Evolutionary conservation across 2,797 vertebrate genomes (phyloP).

Genomic region (Leptoclinus maculatus): DNA sequence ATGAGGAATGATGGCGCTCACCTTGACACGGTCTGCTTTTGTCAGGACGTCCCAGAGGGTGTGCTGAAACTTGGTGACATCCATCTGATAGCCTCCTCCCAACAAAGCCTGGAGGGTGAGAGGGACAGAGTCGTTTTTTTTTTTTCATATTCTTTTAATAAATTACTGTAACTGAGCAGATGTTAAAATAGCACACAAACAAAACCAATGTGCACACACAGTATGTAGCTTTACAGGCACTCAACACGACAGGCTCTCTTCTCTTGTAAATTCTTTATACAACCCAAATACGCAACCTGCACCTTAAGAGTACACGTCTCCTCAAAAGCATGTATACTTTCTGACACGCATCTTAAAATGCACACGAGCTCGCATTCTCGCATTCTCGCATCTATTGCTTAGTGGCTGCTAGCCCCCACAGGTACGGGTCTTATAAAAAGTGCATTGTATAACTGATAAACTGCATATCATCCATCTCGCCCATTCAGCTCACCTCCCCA

Average conservation of each 20-base stretch:
- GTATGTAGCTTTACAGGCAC: neutral
- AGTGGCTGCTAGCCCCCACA: conserved; percentile 39
- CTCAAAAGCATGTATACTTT: conserved; percentile 28
- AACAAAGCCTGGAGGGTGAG: conserved; percentile 68
- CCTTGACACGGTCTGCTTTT: conserved; percentile 69
- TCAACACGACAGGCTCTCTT: conserved; percentile 6
- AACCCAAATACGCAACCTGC: conserved; percentile 6
- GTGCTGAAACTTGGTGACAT: conserved; percentile 69
- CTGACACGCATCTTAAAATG: conserved; percentile 33
- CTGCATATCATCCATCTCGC: conserved; percentile 59
- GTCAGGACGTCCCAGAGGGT: conserved; percentile 73
- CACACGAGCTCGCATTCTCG: conserved; percentile 10
- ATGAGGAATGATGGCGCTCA: conserved; percentile 40
- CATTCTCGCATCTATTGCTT: conserved; percentile 6
- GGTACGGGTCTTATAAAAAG: conserved; percentile 60
- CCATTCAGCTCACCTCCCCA: conserved; percentile 60
- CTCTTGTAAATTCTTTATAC: conserved; percentile 40
- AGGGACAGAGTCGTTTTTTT: neutral
- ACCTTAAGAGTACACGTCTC: conserved; percentile 15
- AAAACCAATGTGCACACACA: conserved; percentile 6
- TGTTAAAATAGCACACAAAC: conserved; percentile 5
- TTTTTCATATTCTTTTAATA: neutral
- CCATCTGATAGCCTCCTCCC: conserved; percentile 65
- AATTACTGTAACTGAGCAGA: conserved; percentile 1
- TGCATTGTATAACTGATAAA: conserved; percentile 68